These are phyloP conservation scores for Pleuronectes platessa DNA, from an alignment of 2,113 vertebrate genomes.

Conservation along the genomic window DNA sequence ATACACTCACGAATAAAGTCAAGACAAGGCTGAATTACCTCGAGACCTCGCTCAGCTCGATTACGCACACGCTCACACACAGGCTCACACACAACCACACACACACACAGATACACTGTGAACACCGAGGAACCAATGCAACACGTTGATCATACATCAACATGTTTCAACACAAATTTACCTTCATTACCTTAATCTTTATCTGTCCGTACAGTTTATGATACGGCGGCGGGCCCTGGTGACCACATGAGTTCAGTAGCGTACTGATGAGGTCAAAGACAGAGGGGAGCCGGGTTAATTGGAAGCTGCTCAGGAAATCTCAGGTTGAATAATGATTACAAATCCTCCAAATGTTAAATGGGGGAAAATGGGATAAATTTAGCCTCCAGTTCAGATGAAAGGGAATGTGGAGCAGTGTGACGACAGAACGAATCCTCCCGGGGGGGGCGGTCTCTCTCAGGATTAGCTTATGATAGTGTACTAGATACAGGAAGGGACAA, in stretches of 20 bases:
- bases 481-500: slow-evolving; percentile 65
- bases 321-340: slow-evolving; percentile 81
- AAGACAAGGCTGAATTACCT: slow-evolving; percentile 51
- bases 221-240: slow-evolving; percentile 71
- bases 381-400: slow-evolving; percentile 66
- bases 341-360: slow-evolving; percentile 76
- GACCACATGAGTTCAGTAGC: slow-evolving; percentile 70
- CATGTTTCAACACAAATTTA: slow-evolving; percentile 12
- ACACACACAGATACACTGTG: background rate
- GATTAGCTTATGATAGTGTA: slow-evolving; percentile 77
- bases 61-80: background rate
- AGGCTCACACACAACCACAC: background rate
- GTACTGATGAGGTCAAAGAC: slow-evolving; percentile 80
- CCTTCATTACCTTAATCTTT: slow-evolving; percentile 9
- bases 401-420: slow-evolving; percentile 57
- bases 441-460: slow-evolving; percentile 71
- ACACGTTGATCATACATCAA: slow-evolving; percentile 13
- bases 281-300: slow-evolving; percentile 81
- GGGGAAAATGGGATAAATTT: slow-evolving; percentile 73
- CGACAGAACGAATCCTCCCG: slow-evolving; percentile 63
- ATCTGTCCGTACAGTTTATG: slow-evolving; percentile 34
- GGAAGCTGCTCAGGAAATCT: slow-evolving; percentile 78
- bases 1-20: slow-evolving; percentile 55
- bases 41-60: background rate
- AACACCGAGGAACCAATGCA: slow-evolving; percentile 6